Evolutionary conservation across 1,140 invertebrate genomes (phyloP), one percentile per base, ranked within the genome.

Genomic region (Sipha flava): DNA sequence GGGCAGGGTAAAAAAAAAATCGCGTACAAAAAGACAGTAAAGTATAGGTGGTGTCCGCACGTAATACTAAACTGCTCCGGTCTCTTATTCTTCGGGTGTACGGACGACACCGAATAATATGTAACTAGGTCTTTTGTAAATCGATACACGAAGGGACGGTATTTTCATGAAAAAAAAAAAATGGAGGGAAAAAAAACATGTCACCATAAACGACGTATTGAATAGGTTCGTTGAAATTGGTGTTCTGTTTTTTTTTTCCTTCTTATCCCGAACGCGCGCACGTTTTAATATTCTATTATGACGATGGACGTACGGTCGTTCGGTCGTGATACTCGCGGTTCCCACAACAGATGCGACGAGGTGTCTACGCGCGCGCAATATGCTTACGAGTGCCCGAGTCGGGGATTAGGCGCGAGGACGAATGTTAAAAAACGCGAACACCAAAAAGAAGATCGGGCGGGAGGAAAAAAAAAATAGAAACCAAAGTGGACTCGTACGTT

Each of bases 91-190:
- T 73, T 73, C 23, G 37, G 18, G 43, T 10, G 34, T 1, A 26
- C 9, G 40, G 12, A 3, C 26, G 43, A 26, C 18, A 43, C 29
- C n/a, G 59, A 62, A 62, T 29, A 14, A 66, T 66, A 66, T 54
- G 68, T 47, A 31, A 45, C 40, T 29, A 31, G 43, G 68, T 72
- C 68, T 72, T 45, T 37, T 54, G 70, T 73, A 73, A 70, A 73
- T 73, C 70, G 70, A 73, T 73, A 49, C 26, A 18, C 12, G 18
- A 29, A 47, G 26, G 66, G 66, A 70, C 23, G 16, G 10, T 14
- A 14, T 7, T 40, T 40, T 40, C 4, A 4, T 6, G 10, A 40
- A 40, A 6, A 40, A 40, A 18, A n/a, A 43, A 18, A 43, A 21
- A 29, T 68, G 37, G 16, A 26, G 26, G n/a, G 18, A 68, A 66